These are phyloP conservation scores for Tetragnatha versicolor DNA, from an alignment of 1,140 invertebrate species.

Conservation along the genomic window DNA sequence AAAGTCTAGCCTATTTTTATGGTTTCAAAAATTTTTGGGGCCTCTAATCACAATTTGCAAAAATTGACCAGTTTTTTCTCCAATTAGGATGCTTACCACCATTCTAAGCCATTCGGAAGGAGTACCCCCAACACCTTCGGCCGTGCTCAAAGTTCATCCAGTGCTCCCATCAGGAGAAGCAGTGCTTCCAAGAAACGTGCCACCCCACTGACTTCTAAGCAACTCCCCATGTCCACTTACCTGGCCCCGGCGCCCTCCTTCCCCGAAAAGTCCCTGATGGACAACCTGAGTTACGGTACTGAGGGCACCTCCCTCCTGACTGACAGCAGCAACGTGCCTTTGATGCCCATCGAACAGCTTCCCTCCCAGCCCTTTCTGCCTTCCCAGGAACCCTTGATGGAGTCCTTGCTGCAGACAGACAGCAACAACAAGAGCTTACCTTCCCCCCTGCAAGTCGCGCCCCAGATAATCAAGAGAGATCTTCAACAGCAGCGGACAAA, in stretches of 20 bases:
- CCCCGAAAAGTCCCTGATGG: conserved; percentile 8
- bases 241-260: background rate
- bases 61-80: too few relatives aligned
- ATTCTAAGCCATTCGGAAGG: background rate
- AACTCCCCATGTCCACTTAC: conserved; percentile 10
- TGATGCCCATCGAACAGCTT: conserved; percentile 13
- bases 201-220: background rate
- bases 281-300: conserved; percentile 3
- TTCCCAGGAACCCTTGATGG: conserved; percentile 20
- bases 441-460: conserved; percentile 7
- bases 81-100: too few relatives aligned
- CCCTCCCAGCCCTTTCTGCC: conserved; percentile 26
- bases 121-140: conserved; percentile 7
- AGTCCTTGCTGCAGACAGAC: conserved; percentile 28
- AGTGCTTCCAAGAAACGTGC: conserved; percentile 1
- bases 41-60: too few relatives aligned
- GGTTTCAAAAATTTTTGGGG: too few relatives aligned
- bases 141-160: background rate
- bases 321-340: conserved; percentile 35
- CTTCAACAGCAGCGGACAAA: too few relatives aligned
- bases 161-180: background rate
- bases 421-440: conserved; percentile 26
- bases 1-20: too few relatives aligned
- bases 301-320: background rate
- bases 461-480: conserved; percentile 16